Evolutionary conservation across 2,797 vertebrate species (phyloP).

Genomic region (Clarias fuscus): DNA sequence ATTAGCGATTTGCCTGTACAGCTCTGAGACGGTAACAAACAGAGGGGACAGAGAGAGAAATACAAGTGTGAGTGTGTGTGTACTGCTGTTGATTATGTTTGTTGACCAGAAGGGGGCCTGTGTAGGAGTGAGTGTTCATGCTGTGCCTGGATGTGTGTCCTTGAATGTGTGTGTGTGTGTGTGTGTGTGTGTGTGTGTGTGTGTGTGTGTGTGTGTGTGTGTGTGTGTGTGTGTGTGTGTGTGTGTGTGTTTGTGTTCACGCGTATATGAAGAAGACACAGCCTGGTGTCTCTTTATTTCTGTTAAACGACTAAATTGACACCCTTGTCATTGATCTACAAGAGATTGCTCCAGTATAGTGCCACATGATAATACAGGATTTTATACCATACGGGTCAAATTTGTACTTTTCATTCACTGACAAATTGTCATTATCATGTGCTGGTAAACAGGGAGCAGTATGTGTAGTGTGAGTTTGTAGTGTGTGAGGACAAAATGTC

Average conservation of each 20-base stretch:
- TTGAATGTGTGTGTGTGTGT: neutral
- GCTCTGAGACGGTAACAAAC: slow-evolving; percentile 50
- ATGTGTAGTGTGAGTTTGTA: neutral
- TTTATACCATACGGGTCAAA: neutral
- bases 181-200: neutral
- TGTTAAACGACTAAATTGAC: slow-evolving; percentile 9
- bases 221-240: slow-evolving; percentile 6
- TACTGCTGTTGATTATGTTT: slow-evolving; percentile 15
- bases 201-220: neutral
- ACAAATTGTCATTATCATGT: neutral
- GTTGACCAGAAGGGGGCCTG: neutral
- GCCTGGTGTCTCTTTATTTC: slow-evolving; percentile 1
- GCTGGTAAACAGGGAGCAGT: slow-evolving; percentile 6
- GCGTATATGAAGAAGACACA: neutral
- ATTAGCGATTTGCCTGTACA: slow-evolving; percentile 50
- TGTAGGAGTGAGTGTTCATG: slow-evolving; percentile 45
- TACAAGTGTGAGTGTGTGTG: slow-evolving; percentile 30
- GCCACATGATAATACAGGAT: neutral
- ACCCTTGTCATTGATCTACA: neutral
- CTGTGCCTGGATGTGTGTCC: slow-evolving; percentile 17
- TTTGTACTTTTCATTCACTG: neutral
- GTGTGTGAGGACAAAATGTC: slow-evolving; percentile 20
- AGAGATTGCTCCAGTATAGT: slow-evolving; percentile 14
- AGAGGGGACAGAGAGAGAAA: slow-evolving; percentile 19
- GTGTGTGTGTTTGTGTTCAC: neutral